Evolutionary conservation across 2,888 invertebrate species (phyloP).

Genomic region (Coenonympha arcania): DNA sequence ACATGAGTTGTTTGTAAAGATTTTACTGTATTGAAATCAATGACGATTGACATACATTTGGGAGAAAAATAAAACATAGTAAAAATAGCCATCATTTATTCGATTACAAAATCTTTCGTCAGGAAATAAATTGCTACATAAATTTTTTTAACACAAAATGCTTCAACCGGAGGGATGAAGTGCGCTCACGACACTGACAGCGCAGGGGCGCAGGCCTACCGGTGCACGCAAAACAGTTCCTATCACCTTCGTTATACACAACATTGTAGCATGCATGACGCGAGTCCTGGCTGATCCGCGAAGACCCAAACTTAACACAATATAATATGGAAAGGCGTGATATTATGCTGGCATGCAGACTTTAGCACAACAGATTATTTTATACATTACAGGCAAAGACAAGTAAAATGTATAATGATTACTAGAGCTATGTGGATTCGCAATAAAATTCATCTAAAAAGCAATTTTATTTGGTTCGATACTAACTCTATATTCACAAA

Average conservation of each 20-base stretch:
- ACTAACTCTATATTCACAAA: too few species aligned
- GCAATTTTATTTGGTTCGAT: too few species aligned
- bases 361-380: too few species aligned
- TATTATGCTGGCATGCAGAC: not conserved
- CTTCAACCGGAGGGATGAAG: slow-evolving; percentile 38
- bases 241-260: not conserved
- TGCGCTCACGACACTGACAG: not conserved
- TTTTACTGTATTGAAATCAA: too few species aligned
- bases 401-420: too few species aligned
- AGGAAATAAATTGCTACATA: slow-evolving; percentile 70
- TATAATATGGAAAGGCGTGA: not conserved
- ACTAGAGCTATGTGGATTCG: too few species aligned
- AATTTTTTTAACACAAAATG: slow-evolving; percentile 65
- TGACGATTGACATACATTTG: too few species aligned
- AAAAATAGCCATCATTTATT: slow-evolving; percentile 70
- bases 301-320: not conserved
- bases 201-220: not conserved
- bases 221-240: not conserved
- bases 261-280: not conserved
- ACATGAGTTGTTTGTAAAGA: too few species aligned
- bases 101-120: slow-evolving; percentile 69
- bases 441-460: too few species aligned
- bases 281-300: not conserved
- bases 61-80: slow-evolving; percentile 30
- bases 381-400: too few species aligned